These are phyloP conservation scores for Zootermopsis nevadensis DNA, from an alignment of 2,888 invertebrate species.

Conservation along the genomic window DNA sequence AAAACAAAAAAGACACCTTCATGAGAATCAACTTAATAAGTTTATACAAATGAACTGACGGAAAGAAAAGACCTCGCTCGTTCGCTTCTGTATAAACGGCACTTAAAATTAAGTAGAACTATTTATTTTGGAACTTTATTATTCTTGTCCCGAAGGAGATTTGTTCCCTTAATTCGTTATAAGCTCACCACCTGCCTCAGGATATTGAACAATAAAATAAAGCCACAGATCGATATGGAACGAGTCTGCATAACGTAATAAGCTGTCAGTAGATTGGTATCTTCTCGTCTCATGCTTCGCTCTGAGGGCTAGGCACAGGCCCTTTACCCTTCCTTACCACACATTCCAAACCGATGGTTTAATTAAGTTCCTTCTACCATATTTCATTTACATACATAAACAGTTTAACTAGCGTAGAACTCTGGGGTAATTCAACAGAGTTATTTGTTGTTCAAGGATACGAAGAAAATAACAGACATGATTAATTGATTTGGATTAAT, in stretches of 20 bases:
- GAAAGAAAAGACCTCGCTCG: too few relatives aligned
- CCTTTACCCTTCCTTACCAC: not conserved
- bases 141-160: too few relatives aligned
- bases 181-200: not conserved
- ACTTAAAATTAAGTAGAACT: too few relatives aligned
- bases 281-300: not conserved
- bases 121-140: too few relatives aligned
- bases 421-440: not conserved
- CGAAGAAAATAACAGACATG: constrained; percentile 31
- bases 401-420: constrained; percentile 11
- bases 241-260: not conserved
- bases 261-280: not conserved
- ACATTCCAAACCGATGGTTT: constrained; percentile 23
- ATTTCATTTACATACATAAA: constrained; percentile 34
- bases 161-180: not conserved
- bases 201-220: not conserved
- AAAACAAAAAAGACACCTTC: too few relatives aligned
- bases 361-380: constrained; percentile 33
- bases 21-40: too few relatives aligned
- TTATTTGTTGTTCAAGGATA: constrained; percentile 31
- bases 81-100: too few relatives aligned
- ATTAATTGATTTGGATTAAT: constrained; percentile 49
- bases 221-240: not conserved
- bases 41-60: too few relatives aligned
- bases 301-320: not conserved